Evolutionary conservation across 2,113 vertebrate species (phyloP).

Genomic region (Columba livia): DNA sequence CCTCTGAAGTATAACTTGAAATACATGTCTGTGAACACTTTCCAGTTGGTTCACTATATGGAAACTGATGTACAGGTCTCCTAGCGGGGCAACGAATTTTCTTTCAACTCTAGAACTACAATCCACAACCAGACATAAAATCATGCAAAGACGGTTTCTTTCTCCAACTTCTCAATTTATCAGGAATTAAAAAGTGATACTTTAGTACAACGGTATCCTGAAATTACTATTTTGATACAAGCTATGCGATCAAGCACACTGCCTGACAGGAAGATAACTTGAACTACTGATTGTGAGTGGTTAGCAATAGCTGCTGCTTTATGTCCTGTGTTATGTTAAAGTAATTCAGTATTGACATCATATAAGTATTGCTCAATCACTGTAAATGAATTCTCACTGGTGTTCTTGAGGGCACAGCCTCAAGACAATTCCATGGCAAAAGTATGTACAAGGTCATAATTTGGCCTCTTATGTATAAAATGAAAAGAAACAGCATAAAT

Average conservation of each 20-base stretch:
- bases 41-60: background rate
- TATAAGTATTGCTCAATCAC: background rate
- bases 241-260: background rate
- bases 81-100: background rate
- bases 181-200: background rate
- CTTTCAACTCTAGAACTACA: background rate
- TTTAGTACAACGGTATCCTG: background rate
- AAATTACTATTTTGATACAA: background rate
- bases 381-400: background rate
- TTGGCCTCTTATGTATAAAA: background rate
- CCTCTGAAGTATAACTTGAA: conserved; percentile 16
- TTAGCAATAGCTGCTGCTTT: background rate
- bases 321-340: background rate
- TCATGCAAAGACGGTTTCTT: background rate
- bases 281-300: background rate
- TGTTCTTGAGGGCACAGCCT: background rate
- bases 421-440: background rate
- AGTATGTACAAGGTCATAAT: background rate
- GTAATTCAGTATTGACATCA: background rate
- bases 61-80: background rate
- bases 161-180: background rate
- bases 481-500: background rate
- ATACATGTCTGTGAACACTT: background rate
- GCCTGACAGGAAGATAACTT: background rate
- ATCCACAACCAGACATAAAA: background rate